Conservation (phyloP, 2,797 vertebrate species). For the Phoxinus dragarum region DNA sequence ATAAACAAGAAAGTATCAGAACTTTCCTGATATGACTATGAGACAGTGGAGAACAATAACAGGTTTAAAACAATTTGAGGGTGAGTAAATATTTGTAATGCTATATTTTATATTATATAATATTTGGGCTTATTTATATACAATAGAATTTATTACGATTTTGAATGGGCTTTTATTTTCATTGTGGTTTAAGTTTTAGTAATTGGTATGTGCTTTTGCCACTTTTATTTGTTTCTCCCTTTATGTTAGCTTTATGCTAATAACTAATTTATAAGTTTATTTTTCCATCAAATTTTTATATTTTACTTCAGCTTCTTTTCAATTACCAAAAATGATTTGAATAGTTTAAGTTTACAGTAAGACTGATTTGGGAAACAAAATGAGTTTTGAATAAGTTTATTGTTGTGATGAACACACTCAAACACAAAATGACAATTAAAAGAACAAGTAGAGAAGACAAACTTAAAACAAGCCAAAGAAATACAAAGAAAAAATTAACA, state of each 20-base stretch:
- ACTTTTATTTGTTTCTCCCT: not conserved
- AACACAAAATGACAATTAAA: constrained; percentile 37
- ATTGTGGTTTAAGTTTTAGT: not conserved
- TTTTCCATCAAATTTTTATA: not conserved
- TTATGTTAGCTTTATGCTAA: not conserved
- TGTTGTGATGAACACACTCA: constrained; percentile 25
- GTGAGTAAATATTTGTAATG: not conserved
- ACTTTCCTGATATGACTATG: no score
- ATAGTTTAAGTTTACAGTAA: not conserved
- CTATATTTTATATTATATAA: not conserved
- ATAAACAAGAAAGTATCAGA: not conserved
- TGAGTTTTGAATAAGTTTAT: constrained; percentile 38
- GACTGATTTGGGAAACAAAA: not conserved
- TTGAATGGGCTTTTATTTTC: not conserved
- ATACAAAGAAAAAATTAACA: constrained; percentile 41
- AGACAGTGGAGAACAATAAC: not conserved
- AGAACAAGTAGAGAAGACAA: constrained; percentile 47
- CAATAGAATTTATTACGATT: not conserved
- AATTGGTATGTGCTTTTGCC: not conserved
- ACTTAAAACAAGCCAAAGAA: constrained; percentile 30
- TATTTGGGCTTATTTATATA: not conserved
- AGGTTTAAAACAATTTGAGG: not conserved
- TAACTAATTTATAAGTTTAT: not conserved
- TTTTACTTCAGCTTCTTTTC: not conserved
- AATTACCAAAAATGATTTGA: not conserved